Base-by-base conservation (phyloP, 35 echinoderm and acorn worm species). In the Ophiothrix spiculata region DNA sequence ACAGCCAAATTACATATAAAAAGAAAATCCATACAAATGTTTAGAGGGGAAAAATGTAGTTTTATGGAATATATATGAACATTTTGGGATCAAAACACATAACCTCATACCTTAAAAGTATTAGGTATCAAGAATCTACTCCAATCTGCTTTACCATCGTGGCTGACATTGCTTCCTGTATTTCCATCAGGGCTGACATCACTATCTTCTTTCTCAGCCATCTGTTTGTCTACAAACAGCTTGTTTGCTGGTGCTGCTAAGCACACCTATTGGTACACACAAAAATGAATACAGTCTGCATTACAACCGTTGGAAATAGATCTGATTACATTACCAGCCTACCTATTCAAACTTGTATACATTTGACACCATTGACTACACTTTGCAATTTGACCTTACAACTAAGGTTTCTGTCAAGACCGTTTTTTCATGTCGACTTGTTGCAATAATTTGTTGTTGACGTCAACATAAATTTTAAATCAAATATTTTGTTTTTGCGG, bases 201-300 rank as follows among this genome's bases (percentile, higher is more conserved):
- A n/a, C 16, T 69, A 69, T 69, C 60, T 28, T 69, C 60, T 28
- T 69, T 69, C 1, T 69, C 60, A 69, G 3, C 37, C 38, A 93
- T 77, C 41, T 93, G 4, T 75, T 76, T 69, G 36, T 93, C 91
- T 0, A 76, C 63, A 85, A 93, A 93, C 4, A 93, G 86, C 1
- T 41, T 28, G 32, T 85, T 93, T 0, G 91, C 91, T 33, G 91
- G 75, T 23, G 60, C 46, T 78, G 84, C 79, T 12, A 93, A 35
- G 40, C 42, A 33, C 17, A 73, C 75, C 86, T 88, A 86, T 39
- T 38, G 38, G 23, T 19, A 6, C n/a, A 33, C n/a, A 46, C 40
- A 32, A 38, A 41, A 82, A 25, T 39, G 33, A 11, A 56, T 31
- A 16, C 28, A 0, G 12, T 14, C 16, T 31, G 15, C 29, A 56